Conservation (phyloP, 92 coral and sea anemone genomes). For the Palythoa caribaeorum region DNA sequence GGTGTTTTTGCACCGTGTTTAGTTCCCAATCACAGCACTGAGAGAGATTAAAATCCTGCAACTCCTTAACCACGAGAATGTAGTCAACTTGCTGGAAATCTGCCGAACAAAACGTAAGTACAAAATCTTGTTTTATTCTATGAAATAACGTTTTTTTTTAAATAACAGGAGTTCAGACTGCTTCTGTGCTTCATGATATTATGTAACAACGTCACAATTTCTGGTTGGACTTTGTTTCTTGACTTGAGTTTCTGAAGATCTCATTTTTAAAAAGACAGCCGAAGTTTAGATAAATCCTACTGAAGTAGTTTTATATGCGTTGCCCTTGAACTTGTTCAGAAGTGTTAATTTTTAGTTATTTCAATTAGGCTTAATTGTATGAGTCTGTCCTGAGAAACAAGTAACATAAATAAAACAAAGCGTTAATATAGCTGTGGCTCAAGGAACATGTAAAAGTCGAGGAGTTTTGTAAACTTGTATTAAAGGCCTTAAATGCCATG, state of each 20-base stretch:
- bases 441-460: too few species aligned
- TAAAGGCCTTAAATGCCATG: too few species aligned
- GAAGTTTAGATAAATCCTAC: neutral
- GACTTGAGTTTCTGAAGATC: neutral
- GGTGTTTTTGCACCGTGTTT: constrained; percentile 93
- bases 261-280: neutral
- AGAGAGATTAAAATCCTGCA: constrained; percentile 99
- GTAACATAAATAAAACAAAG: too few species aligned
- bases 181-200: constrained; percentile 8
- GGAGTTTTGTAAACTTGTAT: too few species aligned
- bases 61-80: constrained; percentile 98
- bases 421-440: too few species aligned
- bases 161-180: neutral
- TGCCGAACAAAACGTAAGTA: constrained; percentile 99
- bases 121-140: neutral
- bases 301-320: too few species aligned
- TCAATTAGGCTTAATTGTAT: too few species aligned
- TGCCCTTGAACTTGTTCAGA: too few species aligned
- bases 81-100: constrained; percentile 97
- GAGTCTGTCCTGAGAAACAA: too few species aligned
- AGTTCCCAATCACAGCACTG: constrained; percentile 99
- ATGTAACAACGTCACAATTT: neutral
- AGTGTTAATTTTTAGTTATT: too few species aligned
- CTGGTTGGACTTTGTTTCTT: neutral
- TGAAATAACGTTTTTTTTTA: too few species aligned